A percentile compares a stretch with the other conserved stretches of the same genome.
Evolutionary conservation across 2,888 invertebrate species (phyloP).

Genomic region (Linyphia triangularis): DNA sequence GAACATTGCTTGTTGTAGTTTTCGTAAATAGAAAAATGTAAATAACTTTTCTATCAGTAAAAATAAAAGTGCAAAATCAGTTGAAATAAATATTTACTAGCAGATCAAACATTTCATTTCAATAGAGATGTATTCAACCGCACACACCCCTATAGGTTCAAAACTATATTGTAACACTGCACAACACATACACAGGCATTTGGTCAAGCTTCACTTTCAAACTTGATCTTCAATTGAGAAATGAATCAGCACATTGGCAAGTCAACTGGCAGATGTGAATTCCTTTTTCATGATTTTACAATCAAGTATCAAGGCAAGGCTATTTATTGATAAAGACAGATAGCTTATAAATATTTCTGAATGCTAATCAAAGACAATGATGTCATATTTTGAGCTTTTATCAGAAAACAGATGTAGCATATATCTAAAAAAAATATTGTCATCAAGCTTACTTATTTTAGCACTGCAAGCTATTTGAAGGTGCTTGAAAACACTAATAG

Average conservation of each 20-base stretch:
- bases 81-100: not conserved
- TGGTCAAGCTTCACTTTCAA: slow-evolving; percentile 36
- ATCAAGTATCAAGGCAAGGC: slow-evolving; percentile 66
- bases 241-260: slow-evolving; percentile 10
- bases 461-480: slow-evolving; percentile 66
- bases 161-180: slow-evolving; percentile 35
- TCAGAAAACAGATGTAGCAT: slow-evolving; percentile 41
- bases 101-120: slow-evolving; percentile 38
- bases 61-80: slow-evolving; percentile 38
- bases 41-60: slow-evolving; percentile 31
- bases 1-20: slow-evolving; percentile 25
- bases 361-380: slow-evolving; percentile 45
- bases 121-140: slow-evolving; percentile 36
- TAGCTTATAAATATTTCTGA: slow-evolving; percentile 49
- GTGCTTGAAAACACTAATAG: slow-evolving; percentile 39
- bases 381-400: slow-evolving; percentile 65
- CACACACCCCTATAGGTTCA: slow-evolving; percentile 28
- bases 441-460: slow-evolving; percentile 46
- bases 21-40: slow-evolving; percentile 10
- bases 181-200: slow-evolving; percentile 49
- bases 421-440: slow-evolving; percentile 34
- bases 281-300: slow-evolving; percentile 40
- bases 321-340: slow-evolving; percentile 55
- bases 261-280: slow-evolving; percentile 24
- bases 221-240: slow-evolving; percentile 20